Base-by-base conservation (phyloP, 2,113 vertebrate genomes). In the Alethe castanea region DNA sequence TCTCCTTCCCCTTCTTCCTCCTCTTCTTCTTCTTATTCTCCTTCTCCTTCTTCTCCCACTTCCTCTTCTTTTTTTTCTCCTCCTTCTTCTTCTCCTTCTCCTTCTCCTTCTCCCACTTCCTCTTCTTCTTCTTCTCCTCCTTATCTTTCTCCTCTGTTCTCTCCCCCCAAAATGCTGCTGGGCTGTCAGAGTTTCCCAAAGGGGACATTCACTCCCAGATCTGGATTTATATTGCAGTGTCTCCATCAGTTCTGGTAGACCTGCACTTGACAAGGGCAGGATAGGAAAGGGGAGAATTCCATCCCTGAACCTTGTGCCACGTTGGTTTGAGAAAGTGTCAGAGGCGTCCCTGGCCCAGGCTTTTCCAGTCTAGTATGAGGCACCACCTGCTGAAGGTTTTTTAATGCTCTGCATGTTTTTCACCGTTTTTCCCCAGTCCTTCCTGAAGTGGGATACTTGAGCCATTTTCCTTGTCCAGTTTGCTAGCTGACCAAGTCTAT, bases 1-100 rank as follows among this genome's bases (percentile, higher is more conserved):
- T 19, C 19, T 13, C 6, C 26, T 15, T 1, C n/a, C 16, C 7
- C n/a, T 2, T 14, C n/a, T n/a, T 5, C 54, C 13, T 22, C 12
- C 20, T 14, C 33, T 8, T 40, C 25, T 25, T 44, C n/a, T 5
- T 11, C 52, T 12, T 19, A 18, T 31, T 14, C 28, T 36, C 14
- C 24, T 29, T 10, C 8, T 42, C 9, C 62, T 53, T 3, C 14
- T 11, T 60, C 52, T 56, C 18, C 12, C 35, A 17, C 20, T 50
- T 11, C 45, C 47, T 3, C 13, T 10, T 66, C 52, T 56, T n/a
- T 42, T 69, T 14, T 29, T 24, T 8, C 25, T 28, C 54, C 13
- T 56, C 5, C 15, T 15, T 16, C 14, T 15, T 26, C 23, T 14
- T 29, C 28, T 4, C 29, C 52, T 4, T 19, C 10, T 53, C 19